Evolutionary conservation across 2,113 vertebrate species (phyloP).

Genomic region (Plotosus lineatus): DNA sequence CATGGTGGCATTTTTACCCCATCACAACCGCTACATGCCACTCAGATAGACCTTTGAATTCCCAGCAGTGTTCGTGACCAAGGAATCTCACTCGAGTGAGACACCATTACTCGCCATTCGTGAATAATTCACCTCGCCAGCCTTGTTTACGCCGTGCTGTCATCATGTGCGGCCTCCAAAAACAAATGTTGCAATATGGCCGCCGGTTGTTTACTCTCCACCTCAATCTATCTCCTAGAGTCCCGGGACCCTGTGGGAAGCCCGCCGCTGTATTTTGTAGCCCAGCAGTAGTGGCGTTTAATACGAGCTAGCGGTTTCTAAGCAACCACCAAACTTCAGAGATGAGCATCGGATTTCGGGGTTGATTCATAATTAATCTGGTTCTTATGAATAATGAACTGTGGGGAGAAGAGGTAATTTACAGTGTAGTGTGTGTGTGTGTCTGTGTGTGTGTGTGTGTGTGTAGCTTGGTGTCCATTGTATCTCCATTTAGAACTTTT

Average conservation of each 20-base stretch:
- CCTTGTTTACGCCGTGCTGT: slow-evolving; percentile 69
- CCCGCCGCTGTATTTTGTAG: slow-evolving; percentile 61
- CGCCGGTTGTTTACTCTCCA: slow-evolving; percentile 64
- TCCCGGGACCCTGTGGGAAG: slow-evolving; percentile 53
- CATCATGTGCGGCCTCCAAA: slow-evolving; percentile 44
- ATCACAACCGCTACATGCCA: neutral
- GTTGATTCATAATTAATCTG: slow-evolving; percentile 77
- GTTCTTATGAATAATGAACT: slow-evolving; percentile 74
- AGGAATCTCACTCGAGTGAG: slow-evolving; percentile 56
- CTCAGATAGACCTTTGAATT: neutral
- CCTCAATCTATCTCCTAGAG: slow-evolving; percentile 54
- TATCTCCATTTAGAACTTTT: slow-evolving; percentile 28
- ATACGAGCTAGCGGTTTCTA: slow-evolving; percentile 71
- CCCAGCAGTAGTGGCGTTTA: slow-evolving; percentile 71
- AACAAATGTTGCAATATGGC: slow-evolving; percentile 61
- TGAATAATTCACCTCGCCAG: slow-evolving; percentile 68
- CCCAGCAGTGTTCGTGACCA: slow-evolving; percentile 28
- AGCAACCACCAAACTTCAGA: slow-evolving; percentile 69
- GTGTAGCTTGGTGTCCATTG: slow-evolving; percentile 38
- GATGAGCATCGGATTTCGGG: slow-evolving; percentile 73
- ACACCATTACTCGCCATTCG: slow-evolving; percentile 56
- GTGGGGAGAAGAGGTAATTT: slow-evolving; percentile 71
- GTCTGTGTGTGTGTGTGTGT: slow-evolving; percentile 22
- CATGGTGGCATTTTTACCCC: neutral
- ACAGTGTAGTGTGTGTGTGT: slow-evolving; percentile 64